Base-by-base conservation (phyloP, 2,888 invertebrate species). In the Nomada ferruginata region DNA sequence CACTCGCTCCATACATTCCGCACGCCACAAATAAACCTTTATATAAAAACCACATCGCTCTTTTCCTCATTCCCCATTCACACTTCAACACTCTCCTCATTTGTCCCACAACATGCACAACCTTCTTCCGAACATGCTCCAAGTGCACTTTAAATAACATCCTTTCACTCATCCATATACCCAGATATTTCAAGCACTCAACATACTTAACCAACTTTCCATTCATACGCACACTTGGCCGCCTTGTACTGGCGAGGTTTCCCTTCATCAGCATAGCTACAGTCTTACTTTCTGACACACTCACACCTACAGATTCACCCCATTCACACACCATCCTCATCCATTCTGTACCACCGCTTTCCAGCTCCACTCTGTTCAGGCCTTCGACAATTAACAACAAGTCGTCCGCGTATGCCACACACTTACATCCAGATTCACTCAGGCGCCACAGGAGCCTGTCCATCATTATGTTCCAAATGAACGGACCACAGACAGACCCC, bases 61-160 rank as follows among this genome's bases (percentile, higher is more conserved):
- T 47, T 11, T 44, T 64, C 0, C 44, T 75, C 0, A 78, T 1
- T 1, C 83, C 78, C 85, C 84, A 86, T 0, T 87, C 86, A 11
- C 29, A 61, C 55, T 76, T 64, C 66, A 84, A 11, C 2, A 83
- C 78, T 20, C 82, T 23, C 2, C 79, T 64, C 52, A 83, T 9
- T 1, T 1, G 2, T 0, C 65, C 68, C 2, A 78, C 52, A 2
- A 20, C 20, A 20, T 20, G 20, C 20, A 20, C 20, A 20, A 20
- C 20, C 20, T 20, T 20, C 20, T 20, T 20, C 20, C 20, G 20
- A 20, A 20, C 20, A 20, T 20, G 61, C 7, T 60, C 66, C 0
- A 84, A 15, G 68, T 82, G 80, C 11, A 61, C 69, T n/a, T 26
- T 68, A 64, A 80, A 76, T 13, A 70, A 26, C 76, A 85, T 78